Conservation (phyloP, 2,888 invertebrate genomes). For the Petrolisthes cinctipes region DNA sequence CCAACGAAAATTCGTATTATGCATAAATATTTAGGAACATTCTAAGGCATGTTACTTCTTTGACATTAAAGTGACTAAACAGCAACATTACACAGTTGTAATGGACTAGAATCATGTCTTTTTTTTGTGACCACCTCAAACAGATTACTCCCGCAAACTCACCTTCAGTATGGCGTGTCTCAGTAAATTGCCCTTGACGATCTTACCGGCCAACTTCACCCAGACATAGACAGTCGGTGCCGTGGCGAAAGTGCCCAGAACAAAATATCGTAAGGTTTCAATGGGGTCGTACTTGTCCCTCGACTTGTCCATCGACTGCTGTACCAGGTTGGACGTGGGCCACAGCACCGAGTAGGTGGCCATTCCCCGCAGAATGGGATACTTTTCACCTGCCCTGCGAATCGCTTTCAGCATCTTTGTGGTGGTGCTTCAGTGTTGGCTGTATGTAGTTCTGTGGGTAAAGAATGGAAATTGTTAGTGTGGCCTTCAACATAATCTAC, state of each 20-base stretch:
- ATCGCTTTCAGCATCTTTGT: slow-evolving; percentile 28
- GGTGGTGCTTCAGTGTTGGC: neutral
- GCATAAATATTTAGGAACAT: too few species aligned
- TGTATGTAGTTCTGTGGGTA: too few species aligned
- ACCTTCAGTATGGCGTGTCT: slow-evolving; percentile 63
- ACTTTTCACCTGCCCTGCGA: slow-evolving; percentile 40
- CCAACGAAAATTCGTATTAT: too few species aligned
- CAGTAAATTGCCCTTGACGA: slow-evolving; percentile 56
- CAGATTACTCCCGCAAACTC: neutral
- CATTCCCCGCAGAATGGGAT: slow-evolving; percentile 74
- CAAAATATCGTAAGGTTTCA: slow-evolving; percentile 73
- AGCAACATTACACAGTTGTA: too few species aligned
- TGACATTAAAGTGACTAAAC: too few species aligned
- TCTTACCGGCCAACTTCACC: slow-evolving; percentile 79
- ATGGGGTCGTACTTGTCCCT: slow-evolving; percentile 48
- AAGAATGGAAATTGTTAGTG: too few species aligned
- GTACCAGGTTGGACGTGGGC: slow-evolving; percentile 76
- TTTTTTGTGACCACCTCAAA: too few species aligned
- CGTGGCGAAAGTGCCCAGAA: slow-evolving; percentile 85
- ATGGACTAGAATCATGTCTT: too few species aligned
- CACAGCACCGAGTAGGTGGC: slow-evolving; percentile 77
- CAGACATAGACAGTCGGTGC: slow-evolving; percentile 86
- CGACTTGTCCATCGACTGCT: slow-evolving; percentile 60
- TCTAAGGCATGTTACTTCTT: too few species aligned
- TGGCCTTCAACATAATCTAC: too few species aligned